phyloP scores from a whole-genome alignment of 1,140 invertebrate species.

The Leucophenga varia region DNA sequence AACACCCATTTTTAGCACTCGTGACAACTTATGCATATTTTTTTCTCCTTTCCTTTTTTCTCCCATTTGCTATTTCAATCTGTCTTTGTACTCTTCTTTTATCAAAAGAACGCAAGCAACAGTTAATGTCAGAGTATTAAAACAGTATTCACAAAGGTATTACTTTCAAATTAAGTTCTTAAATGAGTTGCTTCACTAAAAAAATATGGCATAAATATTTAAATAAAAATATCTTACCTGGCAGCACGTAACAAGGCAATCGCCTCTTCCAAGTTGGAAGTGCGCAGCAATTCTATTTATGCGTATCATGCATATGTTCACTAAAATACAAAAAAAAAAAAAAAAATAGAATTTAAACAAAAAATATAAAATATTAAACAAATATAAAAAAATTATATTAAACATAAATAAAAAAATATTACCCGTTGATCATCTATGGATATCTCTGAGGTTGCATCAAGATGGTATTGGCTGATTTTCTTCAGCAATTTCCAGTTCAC shows the following conservation, averaged over 20 bases:
- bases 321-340: conserved; percentile 61
- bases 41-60: too few species aligned
- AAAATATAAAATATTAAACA: conserved; percentile 11
- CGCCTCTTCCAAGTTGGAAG: conserved; percentile 71
- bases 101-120: conserved; percentile 8
- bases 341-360: conserved; percentile 5
- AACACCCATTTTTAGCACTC: too few species aligned
- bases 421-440: conserved; percentile 89
- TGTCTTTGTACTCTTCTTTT: conserved; percentile 32
- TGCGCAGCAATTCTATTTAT: conserved; percentile 77
- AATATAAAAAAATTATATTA: neutral
- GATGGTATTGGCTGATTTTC: conserved; percentile 69
- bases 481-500: conserved; percentile 59
- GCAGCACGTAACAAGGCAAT: conserved; percentile 80
- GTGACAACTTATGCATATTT: too few species aligned
- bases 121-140: conserved; percentile 53
- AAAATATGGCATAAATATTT: conserved; percentile 3
- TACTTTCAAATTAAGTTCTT: too few species aligned
- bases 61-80: too few species aligned
- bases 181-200: too few species aligned
- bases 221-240: conserved; percentile 67
- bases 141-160: conserved; percentile 33
- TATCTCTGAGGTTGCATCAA: conserved; percentile 82
- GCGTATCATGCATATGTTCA: conserved; percentile 79
- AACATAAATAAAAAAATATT: too few species aligned